Conservation (phyloP, 2,113 vertebrate species). For the Cranoglanis bouderius region DNA sequence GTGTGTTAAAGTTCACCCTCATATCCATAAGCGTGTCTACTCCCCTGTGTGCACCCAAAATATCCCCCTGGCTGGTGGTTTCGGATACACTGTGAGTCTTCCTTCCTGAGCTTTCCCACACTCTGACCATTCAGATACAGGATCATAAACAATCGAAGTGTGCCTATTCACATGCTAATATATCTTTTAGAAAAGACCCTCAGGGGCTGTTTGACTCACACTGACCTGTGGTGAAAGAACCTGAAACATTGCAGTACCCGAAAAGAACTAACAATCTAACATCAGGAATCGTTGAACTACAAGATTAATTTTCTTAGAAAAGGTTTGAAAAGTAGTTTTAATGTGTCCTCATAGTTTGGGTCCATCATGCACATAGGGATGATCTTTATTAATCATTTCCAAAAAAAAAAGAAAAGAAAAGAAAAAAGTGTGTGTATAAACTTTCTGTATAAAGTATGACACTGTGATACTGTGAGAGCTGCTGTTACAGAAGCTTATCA, state of each 20-base stretch:
- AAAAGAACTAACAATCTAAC: background rate
- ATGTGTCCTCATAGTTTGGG: background rate
- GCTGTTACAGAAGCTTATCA: background rate
- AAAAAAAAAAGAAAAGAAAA: too few relatives aligned
- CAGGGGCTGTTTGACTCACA: background rate
- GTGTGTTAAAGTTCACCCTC: background rate
- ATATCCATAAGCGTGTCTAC: slow-evolving; percentile 27
- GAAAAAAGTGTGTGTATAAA: too few relatives aligned
- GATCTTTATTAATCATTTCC: background rate
- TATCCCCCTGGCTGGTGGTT: background rate
- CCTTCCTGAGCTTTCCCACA: slow-evolving; percentile 30
- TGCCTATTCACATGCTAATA: slow-evolving; percentile 21
- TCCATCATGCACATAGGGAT: background rate
- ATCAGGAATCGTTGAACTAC: background rate
- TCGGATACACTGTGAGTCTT: background rate
- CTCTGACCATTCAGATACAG: background rate
- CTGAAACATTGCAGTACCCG: background rate
- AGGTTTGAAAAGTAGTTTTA: background rate
- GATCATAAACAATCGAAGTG: slow-evolving; percentile 4
- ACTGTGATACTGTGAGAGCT: background rate
- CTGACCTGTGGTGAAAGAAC: background rate
- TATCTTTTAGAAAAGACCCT: background rate
- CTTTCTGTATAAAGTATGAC: too few relatives aligned
- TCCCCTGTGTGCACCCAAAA: slow-evolving; percentile 4
- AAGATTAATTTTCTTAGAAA: background rate